Percentiles rank a stretch among this genome's conserved stretches.
Evolutionary conservation across 2,797 vertebrate genomes (phyloP).

Genomic region (Leuciscus waleckii): DNA sequence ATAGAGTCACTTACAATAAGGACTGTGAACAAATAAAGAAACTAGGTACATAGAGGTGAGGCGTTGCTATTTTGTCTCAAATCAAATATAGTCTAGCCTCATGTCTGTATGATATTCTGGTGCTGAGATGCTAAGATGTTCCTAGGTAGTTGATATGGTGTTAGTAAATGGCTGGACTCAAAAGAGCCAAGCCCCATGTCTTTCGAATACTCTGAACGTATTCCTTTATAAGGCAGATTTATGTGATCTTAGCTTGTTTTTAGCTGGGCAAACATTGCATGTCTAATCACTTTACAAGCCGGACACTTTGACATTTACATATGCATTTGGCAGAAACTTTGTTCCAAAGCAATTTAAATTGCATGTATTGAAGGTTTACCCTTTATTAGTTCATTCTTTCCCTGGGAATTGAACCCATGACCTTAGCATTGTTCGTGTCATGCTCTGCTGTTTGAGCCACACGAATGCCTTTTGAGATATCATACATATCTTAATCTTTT

Average conservation of each 20-base stretch:
- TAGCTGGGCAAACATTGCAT: neutral
- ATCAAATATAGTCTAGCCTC: neutral
- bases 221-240: neutral
- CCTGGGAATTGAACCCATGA: neutral
- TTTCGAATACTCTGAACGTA: neutral
- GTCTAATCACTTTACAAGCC: neutral
- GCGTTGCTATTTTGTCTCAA: neutral
- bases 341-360: neutral
- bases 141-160: neutral
- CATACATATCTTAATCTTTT: neutral
- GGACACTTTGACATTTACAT: neutral
- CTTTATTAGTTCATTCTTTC: neutral
- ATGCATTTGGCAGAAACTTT: neutral
- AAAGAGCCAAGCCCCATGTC: neutral
- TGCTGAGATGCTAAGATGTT: neutral
- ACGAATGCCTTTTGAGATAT: neutral
- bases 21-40: neutral
- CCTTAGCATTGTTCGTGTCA: neutral
- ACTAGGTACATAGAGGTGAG: neutral
- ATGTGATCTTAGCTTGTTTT: neutral
- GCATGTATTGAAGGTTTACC: neutral
- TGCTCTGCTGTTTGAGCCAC: neutral
- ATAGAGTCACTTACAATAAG: neutral
- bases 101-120: neutral
- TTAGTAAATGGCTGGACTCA: constrained; percentile 2